Base-by-base conservation (phyloP, 1,140 invertebrate genomes). In the Thaumetopoea pityocampa region DNA sequence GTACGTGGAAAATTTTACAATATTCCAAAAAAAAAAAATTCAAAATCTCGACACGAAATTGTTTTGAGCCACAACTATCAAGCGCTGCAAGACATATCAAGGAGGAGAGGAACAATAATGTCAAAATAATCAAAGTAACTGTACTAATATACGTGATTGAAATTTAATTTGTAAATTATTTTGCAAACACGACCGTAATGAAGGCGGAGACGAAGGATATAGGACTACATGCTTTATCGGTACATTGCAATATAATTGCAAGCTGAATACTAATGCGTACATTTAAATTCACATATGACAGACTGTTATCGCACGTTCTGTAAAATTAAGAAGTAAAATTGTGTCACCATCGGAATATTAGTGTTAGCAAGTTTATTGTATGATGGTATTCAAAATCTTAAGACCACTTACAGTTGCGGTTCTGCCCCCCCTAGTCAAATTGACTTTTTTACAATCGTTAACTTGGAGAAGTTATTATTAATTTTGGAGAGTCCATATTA, bases 241-340 rank as follows among this genome's bases (percentile, higher is more conserved):
- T 34, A 27, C 22, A 54, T 45, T 66, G 54, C 54, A 61, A 59
- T 51, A 63, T 67, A 24, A 23, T 16, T 34, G 19, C n/a, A 35
- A 17, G 6, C 9, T 12, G 67, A 50, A 73, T 73, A 57, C 64
- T 51, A 65, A 73, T 64, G 28, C 22, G 8, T 22, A 20, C 51
- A 40, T 67, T 64, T 36, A 51, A 61, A 61, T 72, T 61, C 56
- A 67, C 20, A 33, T 42, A 46, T 19, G 53, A 51, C 46, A 47
- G 48, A 45, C 44, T 63, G 56, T 71, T 60, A 67, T 46, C 41
- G 51, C 45, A 38, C 22, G 44, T 53, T 60, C 62, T 59, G 50
- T 51, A 44, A 53, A 47, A 57, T 60, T 51, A 29, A 49, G 29
- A 22, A 33, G 37, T 60, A 57, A 59, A 52, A 36, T 42, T 24